These are phyloP conservation scores for Tympanuchus pallidicinctus DNA, from an alignment of 2,113 vertebrate genomes.

Conservation along the genomic window DNA sequence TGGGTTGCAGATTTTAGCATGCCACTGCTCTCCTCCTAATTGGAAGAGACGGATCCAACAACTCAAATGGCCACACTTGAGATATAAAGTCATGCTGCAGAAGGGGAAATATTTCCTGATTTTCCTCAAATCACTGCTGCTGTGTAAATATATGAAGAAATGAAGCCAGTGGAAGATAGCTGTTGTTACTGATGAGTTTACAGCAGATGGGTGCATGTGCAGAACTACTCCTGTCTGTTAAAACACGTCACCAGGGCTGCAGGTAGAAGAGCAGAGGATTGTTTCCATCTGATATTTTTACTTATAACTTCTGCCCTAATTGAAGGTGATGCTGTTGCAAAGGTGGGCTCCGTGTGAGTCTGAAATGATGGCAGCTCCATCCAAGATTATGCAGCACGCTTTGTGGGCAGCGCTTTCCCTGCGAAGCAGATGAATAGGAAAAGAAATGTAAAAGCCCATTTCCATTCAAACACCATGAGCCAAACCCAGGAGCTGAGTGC, in stretches of 20 bases:
- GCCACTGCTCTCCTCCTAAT: slow-evolving; percentile 40
- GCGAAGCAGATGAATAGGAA: not conserved
- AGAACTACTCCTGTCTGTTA: accelerated
- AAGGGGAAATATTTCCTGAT: not conserved
- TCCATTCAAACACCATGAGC: not conserved
- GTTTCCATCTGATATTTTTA: not conserved
- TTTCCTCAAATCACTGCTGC: not conserved
- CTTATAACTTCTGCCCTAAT: not conserved
- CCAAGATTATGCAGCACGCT: not conserved
- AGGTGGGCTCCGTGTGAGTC: not conserved
- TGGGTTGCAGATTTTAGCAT: slow-evolving; percentile 7
- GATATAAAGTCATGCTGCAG: not conserved
- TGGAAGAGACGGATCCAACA: slow-evolving; percentile 65
- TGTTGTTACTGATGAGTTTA: not conserved
- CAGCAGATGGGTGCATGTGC: not conserved
- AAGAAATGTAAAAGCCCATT: not conserved
- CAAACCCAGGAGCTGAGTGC: not conserved
- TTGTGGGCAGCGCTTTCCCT: not conserved
- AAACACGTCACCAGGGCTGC: not conserved
- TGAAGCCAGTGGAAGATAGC: not conserved
- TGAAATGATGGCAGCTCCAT: not conserved
- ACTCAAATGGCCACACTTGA: not conserved
- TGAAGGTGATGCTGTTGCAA: not conserved
- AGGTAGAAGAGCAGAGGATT: not conserved
- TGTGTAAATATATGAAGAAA: not conserved